Evolutionary conservation across 2,797 vertebrate species (phyloP), one percentile per base, ranked within the genome.

Genomic region (Odontamblyopus lacepedii): DNA sequence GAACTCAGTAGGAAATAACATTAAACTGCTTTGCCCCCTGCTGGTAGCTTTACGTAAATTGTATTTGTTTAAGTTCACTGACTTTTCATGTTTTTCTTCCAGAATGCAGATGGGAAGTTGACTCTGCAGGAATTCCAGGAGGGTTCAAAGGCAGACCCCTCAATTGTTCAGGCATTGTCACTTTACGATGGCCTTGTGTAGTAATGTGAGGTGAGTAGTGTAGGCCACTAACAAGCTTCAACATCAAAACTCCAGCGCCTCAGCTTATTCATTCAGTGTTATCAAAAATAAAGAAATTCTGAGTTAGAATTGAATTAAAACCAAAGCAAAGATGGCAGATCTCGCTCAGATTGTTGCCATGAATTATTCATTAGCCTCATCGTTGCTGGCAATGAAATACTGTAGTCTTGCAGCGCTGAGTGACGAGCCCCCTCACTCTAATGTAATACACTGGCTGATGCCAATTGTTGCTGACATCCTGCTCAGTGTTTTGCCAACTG

Each of bases 81-180:
- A 75, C 19, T 71, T 82, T 55, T 75, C 53, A 29, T 82, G 50
- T 76, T 90, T 44, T 73, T 75, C 50, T 79, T 84, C 35, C 95
- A 99, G 98, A 99, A 99, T 0, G 95, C 96, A 0, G 98, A 99
- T 0, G 98, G 98, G 78, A 98, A 98, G 92, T 93, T 99, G 90
- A 98, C 98, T 1, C 94, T 99, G 91, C 98, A 99, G 92, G 98
- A 99, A 66, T 99, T 99, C 62, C 97, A 98, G 93, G 98, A 99
- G 86, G 98, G 98, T 19, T 99, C 98, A 67, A 99, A 99, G 92
- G 97, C 97, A 0, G 98, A 99, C 87, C 97, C 98, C 13, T 99
- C 97, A 81, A 99, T 99, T 0, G 98, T 99, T 83, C 98, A 99
- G 93, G 98, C 98, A 0, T 92, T 99, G 71, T 97, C 96, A 30